A percentile compares a stretch with the other conserved stretches of the same genome.
phyloP scores from a whole-genome alignment of 2,888 invertebrate genomes.

The Caenorhabditis sp. region DNA sequence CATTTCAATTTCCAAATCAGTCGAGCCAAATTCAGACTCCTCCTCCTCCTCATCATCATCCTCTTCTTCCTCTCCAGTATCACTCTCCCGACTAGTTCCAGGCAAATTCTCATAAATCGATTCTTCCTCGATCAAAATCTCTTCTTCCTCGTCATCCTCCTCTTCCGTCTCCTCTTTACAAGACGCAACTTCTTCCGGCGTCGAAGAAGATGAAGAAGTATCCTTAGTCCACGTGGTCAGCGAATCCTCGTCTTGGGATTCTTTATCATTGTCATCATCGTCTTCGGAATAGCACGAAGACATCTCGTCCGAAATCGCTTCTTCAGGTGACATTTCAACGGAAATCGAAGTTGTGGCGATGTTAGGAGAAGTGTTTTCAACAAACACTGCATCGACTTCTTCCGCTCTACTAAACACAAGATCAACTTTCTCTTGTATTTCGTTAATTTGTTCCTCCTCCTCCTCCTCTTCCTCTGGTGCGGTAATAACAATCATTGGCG shows the following conservation, averaged over 20 bases:
- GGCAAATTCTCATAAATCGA: slow-evolving; percentile 1
- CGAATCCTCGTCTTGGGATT: slow-evolving; percentile 36
- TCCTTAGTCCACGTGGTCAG: slow-evolving; percentile 7
- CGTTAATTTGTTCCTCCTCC: slow-evolving; percentile 10
- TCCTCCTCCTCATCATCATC: neutral
- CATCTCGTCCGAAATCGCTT: slow-evolving; percentile 16
- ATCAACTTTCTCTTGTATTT: slow-evolving; percentile 29
- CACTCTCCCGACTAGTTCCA: neutral
- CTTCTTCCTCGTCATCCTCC: slow-evolving; percentile 15
- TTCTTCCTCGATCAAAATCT: slow-evolving; percentile 12
- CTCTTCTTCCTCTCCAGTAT: slow-evolving; percentile 7
- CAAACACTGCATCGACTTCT: slow-evolving; percentile 16
- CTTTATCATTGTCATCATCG: slow-evolving; percentile 15
- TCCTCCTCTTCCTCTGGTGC: neutral
- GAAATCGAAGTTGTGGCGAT: neutral
- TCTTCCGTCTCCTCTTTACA: slow-evolving; percentile 12
- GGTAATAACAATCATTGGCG: neutral
- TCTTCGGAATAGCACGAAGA: slow-evolving; percentile 33
- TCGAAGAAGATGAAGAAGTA: slow-evolving; percentile 13
- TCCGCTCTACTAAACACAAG: slow-evolving; percentile 41
- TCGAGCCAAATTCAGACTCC: slow-evolving; percentile 16
- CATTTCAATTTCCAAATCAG: slow-evolving; percentile 38
- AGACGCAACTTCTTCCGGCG: slow-evolving; percentile 15
- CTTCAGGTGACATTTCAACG: neutral
- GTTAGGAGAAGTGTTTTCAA: neutral